These are phyloP conservation scores for Agrotis segetum DNA, from an alignment of 2,888 invertebrate genomes.

Conservation along the genomic window DNA sequence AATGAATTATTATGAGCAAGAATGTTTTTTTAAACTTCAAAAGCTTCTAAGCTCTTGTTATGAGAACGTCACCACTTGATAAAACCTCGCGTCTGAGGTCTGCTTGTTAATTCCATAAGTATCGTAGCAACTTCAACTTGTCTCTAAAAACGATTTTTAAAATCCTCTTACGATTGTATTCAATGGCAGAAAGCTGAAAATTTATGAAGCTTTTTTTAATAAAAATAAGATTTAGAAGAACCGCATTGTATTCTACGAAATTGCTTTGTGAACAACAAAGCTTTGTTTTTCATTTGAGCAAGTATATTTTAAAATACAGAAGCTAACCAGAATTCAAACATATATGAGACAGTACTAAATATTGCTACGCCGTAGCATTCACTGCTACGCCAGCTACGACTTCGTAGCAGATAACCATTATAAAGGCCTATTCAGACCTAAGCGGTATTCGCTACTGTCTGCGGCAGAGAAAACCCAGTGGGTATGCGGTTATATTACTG, in stretches of 20 bases:
- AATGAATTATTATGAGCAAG: neutral
- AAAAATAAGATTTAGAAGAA: conserved; percentile 13
- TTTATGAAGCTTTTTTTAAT: conserved; percentile 5
- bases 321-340: neutral
- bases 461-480: too few relatives aligned
- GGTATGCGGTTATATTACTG: too few relatives aligned
- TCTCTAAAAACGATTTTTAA: conserved; percentile 9
- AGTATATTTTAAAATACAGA: neutral
- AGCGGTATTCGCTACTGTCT: too few relatives aligned
- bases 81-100: conserved; percentile 34
- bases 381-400: neutral
- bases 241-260: neutral
- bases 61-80: conserved; percentile 35
- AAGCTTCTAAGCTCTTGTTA: conserved; percentile 29
- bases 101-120: conserved; percentile 52
- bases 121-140: conserved; percentile 32
- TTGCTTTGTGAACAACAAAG: neutral
- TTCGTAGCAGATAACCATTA: neutral
- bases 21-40: neutral
- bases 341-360: neutral
- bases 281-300: neutral
- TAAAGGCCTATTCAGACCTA: too few relatives aligned
- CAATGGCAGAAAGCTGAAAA: conserved; percentile 18
- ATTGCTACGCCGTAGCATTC: conserved; percentile 6
- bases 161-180: conserved; percentile 29